Evolutionary conservation across 1,140 invertebrate species (phyloP), one percentile per base, ranked within the genome.

Genomic region (Cyphomyrmex costatus): DNA sequence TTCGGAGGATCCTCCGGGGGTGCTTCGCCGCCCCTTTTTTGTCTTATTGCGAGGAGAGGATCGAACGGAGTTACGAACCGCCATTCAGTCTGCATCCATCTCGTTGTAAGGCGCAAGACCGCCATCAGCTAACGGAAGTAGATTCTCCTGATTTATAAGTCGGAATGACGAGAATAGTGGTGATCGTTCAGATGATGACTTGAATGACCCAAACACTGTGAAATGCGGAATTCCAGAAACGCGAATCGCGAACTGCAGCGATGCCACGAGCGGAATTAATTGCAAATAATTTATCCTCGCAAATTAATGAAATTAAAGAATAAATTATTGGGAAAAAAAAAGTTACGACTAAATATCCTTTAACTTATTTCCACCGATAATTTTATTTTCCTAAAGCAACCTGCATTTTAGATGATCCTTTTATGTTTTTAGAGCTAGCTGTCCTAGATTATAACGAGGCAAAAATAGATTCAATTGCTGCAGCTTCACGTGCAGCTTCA

Each of bases 61-160:
- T 76, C 86, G 66, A 33, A n/a, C 27, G 42, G 53, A 83, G 82
- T 86, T 78, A 89, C 87, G 68, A 66, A 60, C 33, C 21, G 36
- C 49, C 71, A 61, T 73, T 53, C 66, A 42, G 51, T 33, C 30
- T 14, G 60, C 74, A 78, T 85, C 60, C 30, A 53, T 85, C 68
- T 83, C 74, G 30, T 85, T 79, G 71, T 27, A 36, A 77, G 19
- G 36, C 70, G n/a, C 30, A 42, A 77, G 46, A 21, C 16, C 16
- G 27, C 56, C 33, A 24, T 6, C 66, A 60, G 27, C 42, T 8
- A 84, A 33, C 71, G 46, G 24, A 46, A 42, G 49, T 56, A 85
- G 58, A 82, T 77, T 73, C 63, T 49, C 6, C 27, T 68, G 84
- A 82, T 82, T 89, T 77, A 82, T 82, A 63, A 77, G 33, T 42